Evolutionary conservation across 1,140 invertebrate genomes (phyloP).

Genomic region (Drosophila biarmipes): DNA sequence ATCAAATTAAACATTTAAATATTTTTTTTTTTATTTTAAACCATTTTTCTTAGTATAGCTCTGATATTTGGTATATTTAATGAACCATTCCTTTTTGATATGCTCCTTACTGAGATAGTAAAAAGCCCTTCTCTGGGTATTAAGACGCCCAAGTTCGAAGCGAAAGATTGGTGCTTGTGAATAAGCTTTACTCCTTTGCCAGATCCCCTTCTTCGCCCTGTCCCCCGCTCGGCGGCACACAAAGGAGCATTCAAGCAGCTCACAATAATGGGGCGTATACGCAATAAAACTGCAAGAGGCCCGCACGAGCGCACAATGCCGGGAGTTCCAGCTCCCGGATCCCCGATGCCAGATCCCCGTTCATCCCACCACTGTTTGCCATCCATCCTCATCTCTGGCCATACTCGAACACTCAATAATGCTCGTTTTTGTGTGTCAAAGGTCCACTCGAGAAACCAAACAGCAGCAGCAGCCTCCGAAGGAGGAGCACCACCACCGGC

Average conservation of each 20-base stretch:
- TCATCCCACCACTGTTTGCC: background rate
- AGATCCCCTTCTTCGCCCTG: background rate
- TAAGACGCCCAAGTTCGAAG: background rate
- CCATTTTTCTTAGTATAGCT: no score
- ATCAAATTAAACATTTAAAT: no score
- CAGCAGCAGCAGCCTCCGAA: conserved; percentile 30
- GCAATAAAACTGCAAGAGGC: conserved; percentile 72
- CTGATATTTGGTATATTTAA: no score
- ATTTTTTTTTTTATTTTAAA: no score
- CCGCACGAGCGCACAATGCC: conserved; percentile 49
- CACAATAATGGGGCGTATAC: conserved; percentile 67
- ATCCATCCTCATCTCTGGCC: conserved; percentile 23
- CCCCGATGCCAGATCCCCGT: no score
- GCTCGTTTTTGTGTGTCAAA: conserved; percentile 75
- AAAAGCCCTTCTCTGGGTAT: background rate
- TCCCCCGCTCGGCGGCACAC: conserved; percentile 24
- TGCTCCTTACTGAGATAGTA: no score
- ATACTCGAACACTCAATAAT: conserved; percentile 71
- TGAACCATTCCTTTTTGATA: no score
- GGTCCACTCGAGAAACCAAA: conserved; percentile 61
- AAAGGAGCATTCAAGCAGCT: conserved; percentile 41
- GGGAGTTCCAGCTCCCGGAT: no score
- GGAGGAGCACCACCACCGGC: conserved; percentile 8
- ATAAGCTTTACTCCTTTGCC: background rate
- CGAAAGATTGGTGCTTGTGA: conserved; percentile 9